These are phyloP conservation scores for Sebastes umbrosus DNA, from an alignment of 2,797 vertebrate species.

Conservation along the genomic window DNA sequence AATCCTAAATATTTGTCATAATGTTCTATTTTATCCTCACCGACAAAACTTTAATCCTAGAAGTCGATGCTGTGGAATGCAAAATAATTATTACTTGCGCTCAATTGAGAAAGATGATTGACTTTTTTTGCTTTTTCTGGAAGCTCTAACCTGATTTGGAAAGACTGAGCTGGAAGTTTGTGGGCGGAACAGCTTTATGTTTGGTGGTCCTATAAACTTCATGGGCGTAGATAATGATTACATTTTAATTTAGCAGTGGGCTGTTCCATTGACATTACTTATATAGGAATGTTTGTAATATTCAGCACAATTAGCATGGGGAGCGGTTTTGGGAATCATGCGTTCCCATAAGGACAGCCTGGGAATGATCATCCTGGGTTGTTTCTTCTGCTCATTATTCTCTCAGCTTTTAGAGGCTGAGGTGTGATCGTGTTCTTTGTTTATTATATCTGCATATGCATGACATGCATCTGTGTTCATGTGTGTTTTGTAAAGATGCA, in stretches of 20 bases:
- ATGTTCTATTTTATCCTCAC: background rate
- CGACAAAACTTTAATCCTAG: background rate
- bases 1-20: conserved; percentile 6
- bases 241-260: background rate
- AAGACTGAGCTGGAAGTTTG: background rate
- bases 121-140: background rate
- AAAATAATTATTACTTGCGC: background rate
- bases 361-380: conserved; percentile 41
- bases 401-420: conserved; percentile 3
- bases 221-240: background rate
- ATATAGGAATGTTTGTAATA: conserved; percentile 5
- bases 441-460: conserved; percentile 40
- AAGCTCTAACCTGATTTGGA: background rate
- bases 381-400: conserved; percentile 41
- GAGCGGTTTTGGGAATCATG: conserved; percentile 4
- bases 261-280: background rate
- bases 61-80: background rate
- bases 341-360: conserved; percentile 26
- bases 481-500: conserved; percentile 25
- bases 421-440: conserved; percentile 10
- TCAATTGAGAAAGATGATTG: background rate
- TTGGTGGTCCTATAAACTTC: background rate
- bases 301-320: conserved; percentile 14
- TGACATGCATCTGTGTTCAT: conserved; percentile 16
- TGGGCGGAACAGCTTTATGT: background rate